phyloP scores from a whole-genome alignment of 35 echinoderm and acorn worm genomes.

The Amphiura filiformis region DNA sequence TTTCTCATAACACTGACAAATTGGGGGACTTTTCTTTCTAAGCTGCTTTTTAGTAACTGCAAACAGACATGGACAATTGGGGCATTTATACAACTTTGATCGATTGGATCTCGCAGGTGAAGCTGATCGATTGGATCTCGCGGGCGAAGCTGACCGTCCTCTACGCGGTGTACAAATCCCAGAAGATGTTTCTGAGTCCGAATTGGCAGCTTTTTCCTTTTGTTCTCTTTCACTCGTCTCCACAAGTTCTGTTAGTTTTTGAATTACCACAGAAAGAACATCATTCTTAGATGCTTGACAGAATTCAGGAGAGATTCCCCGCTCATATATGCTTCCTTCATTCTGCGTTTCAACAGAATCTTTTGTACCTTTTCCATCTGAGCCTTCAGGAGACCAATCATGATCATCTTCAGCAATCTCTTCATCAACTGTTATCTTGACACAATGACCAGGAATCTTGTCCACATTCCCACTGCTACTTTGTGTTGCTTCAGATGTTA shows the following conservation, averaged over 20 bases:
- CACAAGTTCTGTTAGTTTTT: constrained; percentile 96
- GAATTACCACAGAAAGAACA: constrained; percentile 90
- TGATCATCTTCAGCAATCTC: not conserved
- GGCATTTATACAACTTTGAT: constrained; percentile 78
- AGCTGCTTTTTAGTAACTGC: constrained; percentile 59
- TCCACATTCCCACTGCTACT: too few species aligned
- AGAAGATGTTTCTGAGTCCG: not conserved
- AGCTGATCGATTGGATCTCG: not conserved
- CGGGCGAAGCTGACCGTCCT: not conserved
- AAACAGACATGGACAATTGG: constrained; percentile 92
- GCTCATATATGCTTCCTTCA: not conserved
- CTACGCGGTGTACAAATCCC: constrained; percentile 9
- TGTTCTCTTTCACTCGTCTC: constrained; percentile 62
- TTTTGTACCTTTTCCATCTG: not conserved
- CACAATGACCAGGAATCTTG: not conserved
- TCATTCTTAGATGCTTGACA: constrained; percentile 69
- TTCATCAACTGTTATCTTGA: not conserved
- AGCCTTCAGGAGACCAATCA: not conserved
- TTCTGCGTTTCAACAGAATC: not conserved
- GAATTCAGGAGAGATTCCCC: not conserved
- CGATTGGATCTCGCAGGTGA: not conserved
- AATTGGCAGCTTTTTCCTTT: not conserved
- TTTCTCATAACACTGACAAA: constrained; percentile 83
- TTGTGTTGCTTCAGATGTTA: too few species aligned
- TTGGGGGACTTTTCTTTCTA: constrained; percentile 19